Evolutionary conservation across 2,888 invertebrate genomes (phyloP).

Genomic region (Autographa gamma): DNA sequence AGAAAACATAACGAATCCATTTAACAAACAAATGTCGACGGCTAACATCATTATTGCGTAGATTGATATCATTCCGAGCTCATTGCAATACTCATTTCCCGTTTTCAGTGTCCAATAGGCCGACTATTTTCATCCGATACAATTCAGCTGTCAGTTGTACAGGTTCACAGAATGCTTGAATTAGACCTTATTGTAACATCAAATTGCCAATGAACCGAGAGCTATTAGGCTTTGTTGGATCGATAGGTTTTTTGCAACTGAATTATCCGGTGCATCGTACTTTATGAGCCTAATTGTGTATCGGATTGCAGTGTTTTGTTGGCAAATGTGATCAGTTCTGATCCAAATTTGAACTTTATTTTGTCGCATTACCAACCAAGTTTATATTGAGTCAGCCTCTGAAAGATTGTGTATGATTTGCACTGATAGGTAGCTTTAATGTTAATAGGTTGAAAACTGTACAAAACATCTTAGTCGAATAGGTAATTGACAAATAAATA

Average conservation of each 20-base stretch:
- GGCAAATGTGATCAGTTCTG: not conserved
- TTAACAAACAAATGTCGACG: constrained; percentile 11
- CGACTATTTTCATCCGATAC: constrained; percentile 59
- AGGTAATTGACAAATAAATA: not conserved
- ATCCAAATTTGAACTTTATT: not conserved
- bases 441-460: no score
- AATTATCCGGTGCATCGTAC: constrained; percentile 24
- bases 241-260: constrained; percentile 28
- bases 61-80: constrained; percentile 21
- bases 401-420: no score
- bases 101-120: constrained; percentile 51
- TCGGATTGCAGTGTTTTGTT: constrained; percentile 19
- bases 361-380: not conserved
- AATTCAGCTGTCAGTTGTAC: constrained; percentile 54
- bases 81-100: constrained; percentile 56
- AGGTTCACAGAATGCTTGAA: constrained; percentile 57
- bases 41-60: constrained; percentile 27
- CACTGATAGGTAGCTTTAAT: no score
- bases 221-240: constrained; percentile 42
- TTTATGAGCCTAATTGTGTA: constrained; percentile 19
- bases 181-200: constrained; percentile 65
- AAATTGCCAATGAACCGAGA: constrained; percentile 59
- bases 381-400: no score
- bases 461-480: no score
- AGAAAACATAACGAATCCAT: not conserved